Base-by-base conservation (phyloP, 2,113 vertebrate species). In the Hemibagrus wyckioides region DNA sequence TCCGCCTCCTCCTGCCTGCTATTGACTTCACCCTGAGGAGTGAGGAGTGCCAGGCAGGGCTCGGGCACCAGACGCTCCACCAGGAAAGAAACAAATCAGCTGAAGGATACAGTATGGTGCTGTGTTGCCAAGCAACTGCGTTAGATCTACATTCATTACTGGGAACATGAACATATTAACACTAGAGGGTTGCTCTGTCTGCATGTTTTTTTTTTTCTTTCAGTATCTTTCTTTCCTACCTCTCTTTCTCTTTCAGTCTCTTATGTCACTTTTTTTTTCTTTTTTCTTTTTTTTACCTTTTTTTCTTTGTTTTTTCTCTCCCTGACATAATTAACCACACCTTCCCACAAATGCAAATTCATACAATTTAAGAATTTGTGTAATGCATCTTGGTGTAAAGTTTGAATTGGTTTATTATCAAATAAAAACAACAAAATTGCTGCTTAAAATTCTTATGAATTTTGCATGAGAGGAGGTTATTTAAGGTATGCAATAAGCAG, bases 91-190 rank as follows among this genome's bases (percentile, higher is more conserved):
- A 77, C 75, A 69, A 30, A 82, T 86, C 86, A 88, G 85, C 48
- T 90, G 56, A 86, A 87, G 67, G 83, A 75, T 80, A 82, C 77
- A 84, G 84, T 84, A 86, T 73, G 65, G 25, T 82, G 65, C 71
- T 76, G 82, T 84, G 88, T 89, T 87, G 77, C 85, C 86, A 90
- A 83, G 82, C 82, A 90, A 90, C 89, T 59, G 52, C 6, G 19
- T 69, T 81, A 52, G 59, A 83, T 65, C 80, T 87, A 77, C 56
- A 83, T 83, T 87, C 71, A 83, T 87, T 87, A 77, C 69, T 77
- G 30, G 11, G 56, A 87, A 83, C 81, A 82, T 63, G 86, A 71
- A 65, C 80, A 76, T 57, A 87, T 87, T 87, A 87, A 76, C 86
- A 87, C 80, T 63, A 54, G 86, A 59, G 69, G 41, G 56, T 75